phyloP scores from a whole-genome alignment of 2,113 vertebrate genomes.

The Indicator indicator region DNA sequence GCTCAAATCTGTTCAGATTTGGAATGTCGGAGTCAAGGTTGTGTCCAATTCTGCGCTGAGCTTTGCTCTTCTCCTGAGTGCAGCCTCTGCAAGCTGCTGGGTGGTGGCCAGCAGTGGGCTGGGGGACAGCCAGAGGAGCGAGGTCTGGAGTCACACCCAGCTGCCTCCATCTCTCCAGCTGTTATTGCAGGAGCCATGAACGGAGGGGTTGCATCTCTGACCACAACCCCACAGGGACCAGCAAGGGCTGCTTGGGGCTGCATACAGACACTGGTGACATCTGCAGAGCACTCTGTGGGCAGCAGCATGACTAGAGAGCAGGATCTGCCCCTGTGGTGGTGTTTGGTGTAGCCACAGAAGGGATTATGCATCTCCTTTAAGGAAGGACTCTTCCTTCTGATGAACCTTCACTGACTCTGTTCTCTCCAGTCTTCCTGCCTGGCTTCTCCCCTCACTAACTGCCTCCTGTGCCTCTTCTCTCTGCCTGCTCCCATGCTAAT shows the following conservation, averaged over 20 bases:
- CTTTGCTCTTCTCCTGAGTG: background rate
- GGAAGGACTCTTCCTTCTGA: background rate
- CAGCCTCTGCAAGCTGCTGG: background rate
- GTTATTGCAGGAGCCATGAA: background rate
- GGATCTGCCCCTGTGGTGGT: background rate
- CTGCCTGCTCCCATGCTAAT: background rate
- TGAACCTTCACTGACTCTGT: background rate
- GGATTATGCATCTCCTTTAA: background rate
- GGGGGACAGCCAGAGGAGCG: background rate
- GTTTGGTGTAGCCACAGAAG: background rate
- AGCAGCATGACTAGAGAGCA: background rate
- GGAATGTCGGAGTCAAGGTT: background rate
- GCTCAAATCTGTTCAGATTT: background rate
- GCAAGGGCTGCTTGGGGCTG: background rate
- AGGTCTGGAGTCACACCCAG: background rate
- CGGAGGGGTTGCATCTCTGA: background rate
- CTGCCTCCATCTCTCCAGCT: background rate
- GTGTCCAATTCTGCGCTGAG: background rate
- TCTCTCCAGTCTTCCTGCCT: background rate
- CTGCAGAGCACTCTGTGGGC: background rate
- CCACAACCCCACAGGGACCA: background rate
- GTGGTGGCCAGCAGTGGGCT: background rate
- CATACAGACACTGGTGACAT: background rate
- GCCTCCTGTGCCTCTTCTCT: background rate
- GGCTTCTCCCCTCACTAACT: background rate